Base-by-base conservation (phyloP, 2,113 vertebrate species). In the Engystomops pustulosus region DNA sequence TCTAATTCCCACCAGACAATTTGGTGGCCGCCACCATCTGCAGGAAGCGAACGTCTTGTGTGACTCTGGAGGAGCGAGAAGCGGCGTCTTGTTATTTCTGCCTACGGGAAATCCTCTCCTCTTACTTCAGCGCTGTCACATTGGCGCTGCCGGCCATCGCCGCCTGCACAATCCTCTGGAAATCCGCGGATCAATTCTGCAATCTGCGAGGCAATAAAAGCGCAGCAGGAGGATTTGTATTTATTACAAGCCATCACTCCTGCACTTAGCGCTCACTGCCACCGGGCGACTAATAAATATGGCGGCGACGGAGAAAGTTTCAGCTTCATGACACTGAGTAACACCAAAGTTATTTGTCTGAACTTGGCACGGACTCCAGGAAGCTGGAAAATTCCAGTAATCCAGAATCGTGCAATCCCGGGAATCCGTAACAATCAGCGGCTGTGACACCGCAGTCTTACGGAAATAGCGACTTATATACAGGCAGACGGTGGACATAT, bases 241-340 rank as follows among this genome's bases (percentile, higher is more conserved):
- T 84, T 84, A 84, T 84, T 84, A 84, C 68, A 84, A 84, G 72
- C 60, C 7, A 41, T 78, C 82, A 55, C 51, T 77, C 53, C 49
- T 84, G 17, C 60, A 84, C 72, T 84, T 68, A 53, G 14, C n/a
- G n/a, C n/a, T n/a, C n/a, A n/a, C 62, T 44, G 45, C 30, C 10
- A 20, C 38, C 20, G 15, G 25, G 6, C 38, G 17, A 17, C 41
- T 49, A 84, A 84, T 67, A 69, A 76, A 38, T 3, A 36, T 41
- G 3, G 45, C 6, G 27, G 30, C 11, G 67, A 38, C 32, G 25
- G 72, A 11, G 14, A 27, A 30, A 74, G 25, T 17, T 27, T 12
- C 34, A 70, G 6, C 68, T 3, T 41, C 68, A 44, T 20, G 68
- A 32, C 4, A 32, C 4, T 9, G 20, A 36, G 6, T 8, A 68